Percentiles rank a stretch among this genome's conserved stretches.
Conservation (phyloP, 2,888 invertebrate species). For the Thera obeliscata region DNA sequence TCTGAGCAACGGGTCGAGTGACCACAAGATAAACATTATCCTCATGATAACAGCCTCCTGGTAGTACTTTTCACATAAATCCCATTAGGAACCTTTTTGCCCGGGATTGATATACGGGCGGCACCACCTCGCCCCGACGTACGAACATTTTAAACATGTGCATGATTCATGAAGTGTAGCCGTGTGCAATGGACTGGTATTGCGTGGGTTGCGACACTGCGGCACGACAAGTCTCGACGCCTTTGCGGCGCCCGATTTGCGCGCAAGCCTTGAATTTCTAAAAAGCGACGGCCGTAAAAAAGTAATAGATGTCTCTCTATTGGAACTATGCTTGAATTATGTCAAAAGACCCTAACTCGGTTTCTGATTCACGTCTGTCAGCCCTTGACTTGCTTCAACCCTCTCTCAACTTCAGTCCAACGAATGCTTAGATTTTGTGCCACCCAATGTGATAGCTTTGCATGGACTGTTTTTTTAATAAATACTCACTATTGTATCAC, state of each 20-base stretch:
- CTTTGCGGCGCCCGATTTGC: conserved; percentile 19
- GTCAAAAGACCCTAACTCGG: too few species aligned
- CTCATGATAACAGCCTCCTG: neutral
- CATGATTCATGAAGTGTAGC: conserved; percentile 58
- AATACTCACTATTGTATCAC: too few species aligned
- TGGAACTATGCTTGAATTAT: too few species aligned
- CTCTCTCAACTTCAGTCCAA: too few species aligned
- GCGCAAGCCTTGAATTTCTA: conserved; percentile 3
- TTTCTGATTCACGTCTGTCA: too few species aligned
- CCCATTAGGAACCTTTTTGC: conserved; percentile 7
- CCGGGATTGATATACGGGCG: conserved; percentile 1
- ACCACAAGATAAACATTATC: conserved; percentile 3
- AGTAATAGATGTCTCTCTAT: neutral
- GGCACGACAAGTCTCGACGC: conserved; percentile 31
- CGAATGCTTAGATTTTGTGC: too few species aligned
- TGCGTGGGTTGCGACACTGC: conserved; percentile 51
- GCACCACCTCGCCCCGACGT: neutral
- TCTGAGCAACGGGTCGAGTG: neutral
- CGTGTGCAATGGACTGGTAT: conserved; percentile 53
- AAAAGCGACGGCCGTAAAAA: neutral
- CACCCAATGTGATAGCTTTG: too few species aligned
- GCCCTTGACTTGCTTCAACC: too few species aligned
- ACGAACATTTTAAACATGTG: conserved; percentile 41
- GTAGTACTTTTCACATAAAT: conserved; percentile 3
- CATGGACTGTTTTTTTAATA: too few species aligned